These are phyloP conservation scores for Raillietiella orientalis DNA, from an alignment of 2,888 invertebrate genomes.

Conservation along the genomic window DNA sequence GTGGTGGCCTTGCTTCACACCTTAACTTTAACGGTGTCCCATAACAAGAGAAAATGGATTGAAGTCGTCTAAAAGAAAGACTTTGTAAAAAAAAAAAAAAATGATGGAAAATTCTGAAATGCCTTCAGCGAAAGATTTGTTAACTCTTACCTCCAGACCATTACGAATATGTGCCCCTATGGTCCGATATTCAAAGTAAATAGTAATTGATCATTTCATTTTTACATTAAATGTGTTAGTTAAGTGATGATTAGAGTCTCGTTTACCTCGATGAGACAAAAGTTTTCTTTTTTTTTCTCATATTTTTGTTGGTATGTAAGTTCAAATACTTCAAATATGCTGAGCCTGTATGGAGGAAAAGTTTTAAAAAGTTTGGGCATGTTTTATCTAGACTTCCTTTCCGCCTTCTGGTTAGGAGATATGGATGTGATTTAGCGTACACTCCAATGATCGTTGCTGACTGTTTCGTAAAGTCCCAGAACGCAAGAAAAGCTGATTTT, in stretches of 20 bases:
- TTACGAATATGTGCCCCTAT: constrained; percentile 78
- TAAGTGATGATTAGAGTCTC: not conserved
- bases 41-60: too few species aligned
- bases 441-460: constrained; percentile 92
- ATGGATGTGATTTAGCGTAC: constrained; percentile 59
- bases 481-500: constrained; percentile 55
- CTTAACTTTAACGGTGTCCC: too few species aligned
- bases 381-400: constrained; percentile 33
- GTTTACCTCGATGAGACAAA: not conserved
- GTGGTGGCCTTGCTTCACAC: too few species aligned
- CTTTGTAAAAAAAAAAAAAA: too few species aligned
- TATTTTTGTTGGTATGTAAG: too few species aligned
- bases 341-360: too few species aligned
- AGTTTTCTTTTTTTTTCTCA: constrained; percentile 2
- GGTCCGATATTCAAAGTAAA: constrained; percentile 68
- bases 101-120: too few species aligned
- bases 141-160: too few species aligned
- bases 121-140: too few species aligned
- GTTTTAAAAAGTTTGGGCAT: too few species aligned
- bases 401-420: constrained; percentile 34
- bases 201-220: constrained; percentile 5
- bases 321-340: too few species aligned
- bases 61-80: too few species aligned
- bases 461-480: constrained; percentile 57
- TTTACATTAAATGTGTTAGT: not conserved